A percentile compares a stretch with the other conserved stretches of the same genome.
Conservation (phyloP, 2,113 vertebrate genomes). For the Panthera tigris region DNA sequence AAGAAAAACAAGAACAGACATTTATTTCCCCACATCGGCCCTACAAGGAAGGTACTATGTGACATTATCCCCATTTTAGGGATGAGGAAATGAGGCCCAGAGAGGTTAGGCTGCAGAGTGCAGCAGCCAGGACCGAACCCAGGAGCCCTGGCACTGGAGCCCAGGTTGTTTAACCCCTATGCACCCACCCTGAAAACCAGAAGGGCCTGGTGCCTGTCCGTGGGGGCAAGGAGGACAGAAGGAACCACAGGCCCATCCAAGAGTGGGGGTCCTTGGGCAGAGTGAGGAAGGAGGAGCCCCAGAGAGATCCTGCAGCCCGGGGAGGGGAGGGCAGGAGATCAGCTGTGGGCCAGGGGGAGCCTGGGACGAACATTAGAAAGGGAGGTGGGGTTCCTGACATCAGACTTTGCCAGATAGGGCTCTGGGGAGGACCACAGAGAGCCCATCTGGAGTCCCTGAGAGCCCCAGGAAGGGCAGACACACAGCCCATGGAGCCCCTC, state of each 20-base stretch:
- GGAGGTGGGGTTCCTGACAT: background rate
- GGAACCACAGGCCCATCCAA: background rate
- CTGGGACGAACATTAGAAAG: background rate
- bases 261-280: background rate
- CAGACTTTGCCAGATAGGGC: background rate
- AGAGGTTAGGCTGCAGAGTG: background rate
- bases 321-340: background rate
- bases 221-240: background rate
- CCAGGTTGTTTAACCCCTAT: background rate
- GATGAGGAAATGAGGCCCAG: background rate
- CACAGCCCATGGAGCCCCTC: background rate
- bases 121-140: background rate
- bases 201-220: background rate
- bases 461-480: background rate
- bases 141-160: background rate
- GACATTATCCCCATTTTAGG: background rate
- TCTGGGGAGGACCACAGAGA: background rate
- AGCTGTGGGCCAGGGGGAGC: background rate
- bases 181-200: background rate
- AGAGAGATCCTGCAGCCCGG: background rate
- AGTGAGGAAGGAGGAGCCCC: background rate
- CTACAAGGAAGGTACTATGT: background rate
- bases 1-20: background rate
- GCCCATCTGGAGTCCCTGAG: background rate
- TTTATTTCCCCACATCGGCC: background rate